phyloP scores from a whole-genome alignment of 1,140 invertebrate genomes.

The Drosophila seguyi region DNA sequence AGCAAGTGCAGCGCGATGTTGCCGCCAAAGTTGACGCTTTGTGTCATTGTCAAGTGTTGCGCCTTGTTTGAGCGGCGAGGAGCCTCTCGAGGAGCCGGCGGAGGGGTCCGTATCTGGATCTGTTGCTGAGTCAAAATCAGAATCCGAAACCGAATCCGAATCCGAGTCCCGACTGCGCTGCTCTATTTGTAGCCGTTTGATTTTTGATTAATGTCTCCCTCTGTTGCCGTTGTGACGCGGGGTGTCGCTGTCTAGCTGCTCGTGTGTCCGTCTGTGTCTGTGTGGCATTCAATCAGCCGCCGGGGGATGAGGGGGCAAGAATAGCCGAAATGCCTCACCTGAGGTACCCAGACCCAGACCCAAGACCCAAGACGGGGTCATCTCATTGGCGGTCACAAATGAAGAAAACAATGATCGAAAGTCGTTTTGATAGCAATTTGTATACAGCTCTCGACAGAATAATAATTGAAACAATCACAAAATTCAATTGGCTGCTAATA shows the following conservation, averaged over 20 bases:
- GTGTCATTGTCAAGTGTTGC: constrained; percentile 81
- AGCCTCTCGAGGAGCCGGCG: not conserved
- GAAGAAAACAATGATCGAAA: constrained; percentile 19
- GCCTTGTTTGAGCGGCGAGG: constrained; percentile 43
- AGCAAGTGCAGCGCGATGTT: constrained; percentile 68
- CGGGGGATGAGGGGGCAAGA: not conserved
- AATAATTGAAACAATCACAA: not conserved
- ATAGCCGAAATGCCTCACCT: constrained; percentile 5
- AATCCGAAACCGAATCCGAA: constrained; percentile 1
- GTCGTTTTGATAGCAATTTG: not conserved
- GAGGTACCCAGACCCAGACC: not conserved
- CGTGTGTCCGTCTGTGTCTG: constrained; percentile 5
- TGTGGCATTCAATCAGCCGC: constrained; percentile 23
- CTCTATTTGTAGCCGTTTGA: constrained; percentile 72
- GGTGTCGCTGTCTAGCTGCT: constrained; percentile 3
- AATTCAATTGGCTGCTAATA: not conserved
- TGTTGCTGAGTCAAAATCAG: constrained; percentile 2
- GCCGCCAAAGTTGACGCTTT: constrained; percentile 81
- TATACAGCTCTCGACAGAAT: not conserved
- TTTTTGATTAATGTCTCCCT: constrained; percentile 69
- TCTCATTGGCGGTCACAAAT: constrained; percentile 31
- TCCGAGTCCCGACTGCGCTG: constrained; percentile 34
- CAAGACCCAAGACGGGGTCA: not conserved
- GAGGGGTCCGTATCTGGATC: not conserved
- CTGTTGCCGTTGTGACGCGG: constrained; percentile 15